Evolutionary conservation across 2,113 vertebrate species (phyloP).

Genomic region (Recurvirostra avosetta): DNA sequence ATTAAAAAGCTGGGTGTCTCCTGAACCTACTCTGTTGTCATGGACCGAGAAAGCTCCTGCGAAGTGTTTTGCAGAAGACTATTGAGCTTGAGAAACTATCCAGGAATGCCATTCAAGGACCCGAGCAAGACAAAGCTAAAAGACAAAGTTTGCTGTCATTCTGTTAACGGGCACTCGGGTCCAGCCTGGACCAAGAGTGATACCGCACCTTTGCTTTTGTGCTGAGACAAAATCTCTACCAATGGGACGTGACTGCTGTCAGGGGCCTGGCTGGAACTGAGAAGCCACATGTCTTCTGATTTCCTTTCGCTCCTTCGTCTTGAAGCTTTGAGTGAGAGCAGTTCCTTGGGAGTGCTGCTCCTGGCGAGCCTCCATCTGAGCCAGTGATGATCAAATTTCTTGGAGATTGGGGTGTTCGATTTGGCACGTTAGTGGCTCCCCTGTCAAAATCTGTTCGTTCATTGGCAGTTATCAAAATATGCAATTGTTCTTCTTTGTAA

Average conservation of each 20-base stretch:
- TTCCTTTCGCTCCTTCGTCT: not conserved
- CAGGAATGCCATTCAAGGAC: not conserved
- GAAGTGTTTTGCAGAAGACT: not conserved
- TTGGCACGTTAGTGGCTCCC: rapidly evolving
- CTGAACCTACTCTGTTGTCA: not conserved
- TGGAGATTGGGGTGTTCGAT: rapidly evolving
- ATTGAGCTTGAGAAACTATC: not conserved
- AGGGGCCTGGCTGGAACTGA: rapidly evolving
- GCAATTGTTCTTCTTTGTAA: not conserved
- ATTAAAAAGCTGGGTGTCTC: not conserved
- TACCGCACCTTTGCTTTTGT: not conserved
- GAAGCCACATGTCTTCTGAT: too few species aligned
- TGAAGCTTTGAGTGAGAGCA: not conserved
- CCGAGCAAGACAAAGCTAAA: not conserved
- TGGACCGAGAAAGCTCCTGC: not conserved
- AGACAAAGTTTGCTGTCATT: not conserved
- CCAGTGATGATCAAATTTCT: not conserved
- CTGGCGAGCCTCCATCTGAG: not conserved
- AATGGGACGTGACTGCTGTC: not conserved
- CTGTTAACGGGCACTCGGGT: not conserved
- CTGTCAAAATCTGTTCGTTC: not conserved
- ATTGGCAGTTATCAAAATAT: not conserved
- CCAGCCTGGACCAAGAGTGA: not conserved
- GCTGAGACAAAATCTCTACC: not conserved
- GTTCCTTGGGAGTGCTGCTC: not conserved